A percentile compares a stretch with the other conserved stretches of the same genome.
These are phyloP conservation scores for Scaptomyza montana DNA, from an alignment of 1,140 invertebrate genomes.

Conservation along the genomic window DNA sequence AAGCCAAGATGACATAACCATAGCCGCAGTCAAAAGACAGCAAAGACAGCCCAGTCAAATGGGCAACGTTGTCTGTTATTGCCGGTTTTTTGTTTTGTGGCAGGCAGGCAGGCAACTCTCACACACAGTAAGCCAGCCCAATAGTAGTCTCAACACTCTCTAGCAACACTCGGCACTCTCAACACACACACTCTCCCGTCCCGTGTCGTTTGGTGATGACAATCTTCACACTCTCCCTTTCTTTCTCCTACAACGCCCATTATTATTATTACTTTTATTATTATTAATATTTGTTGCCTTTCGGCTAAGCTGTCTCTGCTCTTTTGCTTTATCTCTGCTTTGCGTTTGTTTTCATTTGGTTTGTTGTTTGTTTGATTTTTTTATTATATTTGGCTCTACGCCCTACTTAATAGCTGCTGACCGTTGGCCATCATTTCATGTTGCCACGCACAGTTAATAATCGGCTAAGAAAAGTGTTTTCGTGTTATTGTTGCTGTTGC, in stretches of 20 bases:
- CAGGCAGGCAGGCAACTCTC: neutral
- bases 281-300: neutral
- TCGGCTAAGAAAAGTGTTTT: slow-evolving; percentile 39
- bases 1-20: slow-evolving; percentile 57
- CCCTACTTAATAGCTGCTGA: slow-evolving; percentile 55
- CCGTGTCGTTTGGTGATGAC: slow-evolving; percentile 4
- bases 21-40: slow-evolving; percentile 1
- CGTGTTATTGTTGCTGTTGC: neutral
- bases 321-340: slow-evolving; percentile 12
- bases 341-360: slow-evolving; percentile 12
- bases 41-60: neutral
- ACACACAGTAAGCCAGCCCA: slow-evolving; percentile 10
- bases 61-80: slow-evolving; percentile 25
- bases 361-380: neutral
- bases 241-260: slow-evolving; percentile 9
- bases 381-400: slow-evolving; percentile 44
- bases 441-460: slow-evolving; percentile 36
- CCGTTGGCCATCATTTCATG: slow-evolving; percentile 50
- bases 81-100: slow-evolving; percentile 28
- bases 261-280: slow-evolving; percentile 4
- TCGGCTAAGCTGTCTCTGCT: slow-evolving; percentile 3
- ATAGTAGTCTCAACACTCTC: slow-evolving; percentile 6
- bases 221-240: slow-evolving; percentile 48
- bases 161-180: neutral
- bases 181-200: neutral